Percentiles rank a stretch among this genome's conserved stretches.
Conservation (phyloP, 2,888 invertebrate genomes). For the Uloborus plumipes region DNA sequence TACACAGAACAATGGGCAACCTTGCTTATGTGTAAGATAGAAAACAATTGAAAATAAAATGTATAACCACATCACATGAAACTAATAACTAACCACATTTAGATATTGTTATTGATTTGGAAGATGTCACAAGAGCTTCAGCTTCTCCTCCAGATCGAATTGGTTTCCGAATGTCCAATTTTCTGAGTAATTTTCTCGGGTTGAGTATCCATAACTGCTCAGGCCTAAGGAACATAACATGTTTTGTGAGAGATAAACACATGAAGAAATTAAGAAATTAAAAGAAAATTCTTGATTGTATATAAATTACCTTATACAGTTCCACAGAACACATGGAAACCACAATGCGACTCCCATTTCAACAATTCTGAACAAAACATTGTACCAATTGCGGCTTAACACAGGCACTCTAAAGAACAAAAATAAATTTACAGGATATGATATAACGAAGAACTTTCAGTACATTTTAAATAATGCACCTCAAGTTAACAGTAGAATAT, state of each 20-base stretch:
- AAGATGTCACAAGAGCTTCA: constrained; percentile 61
- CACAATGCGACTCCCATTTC: constrained; percentile 94
- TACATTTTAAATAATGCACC: too few species aligned
- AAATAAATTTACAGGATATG: background rate
- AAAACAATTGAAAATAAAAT: background rate
- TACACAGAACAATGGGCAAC: too few species aligned
- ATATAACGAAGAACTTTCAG: too few species aligned
- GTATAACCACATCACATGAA: background rate
- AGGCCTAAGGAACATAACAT: constrained; percentile 74
- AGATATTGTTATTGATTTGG: constrained; percentile 33
- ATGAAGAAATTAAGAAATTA: constrained; percentile 2
- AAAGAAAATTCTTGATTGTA: background rate
- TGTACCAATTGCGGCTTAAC: constrained; percentile 91
- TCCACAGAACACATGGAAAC: constrained; percentile 97
- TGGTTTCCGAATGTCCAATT: constrained; percentile 46
- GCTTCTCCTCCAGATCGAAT: constrained; percentile 60
- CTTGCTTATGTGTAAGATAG: background rate
- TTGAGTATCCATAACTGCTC: constrained; percentile 94
- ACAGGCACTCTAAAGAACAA: constrained; percentile 80
- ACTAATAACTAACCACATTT: constrained; percentile 33
- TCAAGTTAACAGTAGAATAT: too few species aligned
- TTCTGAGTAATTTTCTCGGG: constrained; percentile 84
- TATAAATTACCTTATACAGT: constrained; percentile 82
- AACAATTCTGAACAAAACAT: constrained; percentile 88
- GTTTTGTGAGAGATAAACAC: background rate